phyloP scores from a whole-genome alignment of 1,140 invertebrate genomes.

The Hermetia illucens region DNA sequence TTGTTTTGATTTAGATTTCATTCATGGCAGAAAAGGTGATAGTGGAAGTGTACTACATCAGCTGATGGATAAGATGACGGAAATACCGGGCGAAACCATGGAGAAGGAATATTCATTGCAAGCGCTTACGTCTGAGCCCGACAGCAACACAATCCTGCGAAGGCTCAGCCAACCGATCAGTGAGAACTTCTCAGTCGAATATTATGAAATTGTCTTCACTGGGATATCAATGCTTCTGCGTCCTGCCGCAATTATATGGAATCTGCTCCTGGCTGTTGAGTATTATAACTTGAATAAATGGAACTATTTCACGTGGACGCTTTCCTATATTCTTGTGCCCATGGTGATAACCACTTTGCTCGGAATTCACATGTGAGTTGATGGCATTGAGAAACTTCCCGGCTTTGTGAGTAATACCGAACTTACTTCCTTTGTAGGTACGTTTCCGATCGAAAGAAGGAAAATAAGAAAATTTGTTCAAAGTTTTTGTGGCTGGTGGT shows the following conservation, averaged over 20 bases:
- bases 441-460: constrained; percentile 7
- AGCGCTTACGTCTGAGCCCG: too few species aligned
- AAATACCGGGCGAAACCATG: too few species aligned
- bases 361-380: constrained; percentile 36
- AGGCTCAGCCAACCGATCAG: too few species aligned
- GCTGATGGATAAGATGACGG: too few species aligned
- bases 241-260: constrained; percentile 35
- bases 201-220: constrained; percentile 9
- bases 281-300: constrained; percentile 26
- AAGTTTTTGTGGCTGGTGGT: constrained; percentile 7
- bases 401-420: background rate
- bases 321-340: constrained; percentile 36
- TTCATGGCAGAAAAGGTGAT: too few species aligned
- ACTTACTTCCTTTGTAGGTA: constrained; percentile 8
- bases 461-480: constrained; percentile 1
- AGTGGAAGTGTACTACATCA: too few species aligned
- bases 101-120: too few species aligned
- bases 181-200: too few species aligned
- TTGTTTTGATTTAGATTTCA: too few species aligned
- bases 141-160: too few species aligned
- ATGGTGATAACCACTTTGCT: constrained; percentile 36
- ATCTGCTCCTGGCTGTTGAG: constrained; percentile 36
- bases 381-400: constrained; percentile 2
- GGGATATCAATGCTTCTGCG: constrained; percentile 35
- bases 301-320: constrained; percentile 34